phyloP scores from a whole-genome alignment of 2,113 vertebrate genomes.

The Raja brachyura region DNA sequence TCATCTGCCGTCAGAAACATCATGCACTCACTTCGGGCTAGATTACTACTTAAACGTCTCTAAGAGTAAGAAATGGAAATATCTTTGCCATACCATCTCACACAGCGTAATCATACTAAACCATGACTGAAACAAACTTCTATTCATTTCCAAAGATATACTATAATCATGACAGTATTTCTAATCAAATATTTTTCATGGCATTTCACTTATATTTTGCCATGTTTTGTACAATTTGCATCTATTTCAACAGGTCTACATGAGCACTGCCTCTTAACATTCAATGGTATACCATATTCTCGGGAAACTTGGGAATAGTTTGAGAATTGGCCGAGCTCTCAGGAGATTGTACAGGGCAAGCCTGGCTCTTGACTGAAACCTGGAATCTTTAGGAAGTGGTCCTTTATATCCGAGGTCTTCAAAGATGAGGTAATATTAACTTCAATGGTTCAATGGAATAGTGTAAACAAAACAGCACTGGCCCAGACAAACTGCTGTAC shows the following conservation, averaged over 20 bases:
- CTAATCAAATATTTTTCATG: constrained; percentile 27
- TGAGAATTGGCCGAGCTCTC: neutral
- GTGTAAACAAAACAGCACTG: neutral
- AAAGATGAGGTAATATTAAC: neutral
- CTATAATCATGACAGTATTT: constrained; percentile 14
- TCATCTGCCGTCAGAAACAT: neutral
- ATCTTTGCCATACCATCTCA: constrained; percentile 20
- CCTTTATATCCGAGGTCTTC: neutral
- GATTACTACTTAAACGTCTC: neutral
- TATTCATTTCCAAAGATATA: constrained; percentile 22
- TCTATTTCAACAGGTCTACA: constrained; percentile 35
- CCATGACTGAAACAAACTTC: constrained; percentile 26
- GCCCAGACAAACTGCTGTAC: neutral
- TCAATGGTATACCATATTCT: neutral
- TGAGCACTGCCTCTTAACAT: neutral
- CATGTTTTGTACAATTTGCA: constrained; percentile 12
- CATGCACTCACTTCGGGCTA: neutral
- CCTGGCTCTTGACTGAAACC: neutral
- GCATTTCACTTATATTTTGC: constrained; percentile 21
- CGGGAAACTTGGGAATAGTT: neutral
- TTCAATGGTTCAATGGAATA: neutral
- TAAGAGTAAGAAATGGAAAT: constrained; percentile 33
- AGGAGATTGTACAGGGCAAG: neutral
- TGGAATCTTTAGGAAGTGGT: neutral
- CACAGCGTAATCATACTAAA: constrained; percentile 21